Conservation (phyloP, 1,140 invertebrate genomes). For the Bombus waltoni region DNA sequence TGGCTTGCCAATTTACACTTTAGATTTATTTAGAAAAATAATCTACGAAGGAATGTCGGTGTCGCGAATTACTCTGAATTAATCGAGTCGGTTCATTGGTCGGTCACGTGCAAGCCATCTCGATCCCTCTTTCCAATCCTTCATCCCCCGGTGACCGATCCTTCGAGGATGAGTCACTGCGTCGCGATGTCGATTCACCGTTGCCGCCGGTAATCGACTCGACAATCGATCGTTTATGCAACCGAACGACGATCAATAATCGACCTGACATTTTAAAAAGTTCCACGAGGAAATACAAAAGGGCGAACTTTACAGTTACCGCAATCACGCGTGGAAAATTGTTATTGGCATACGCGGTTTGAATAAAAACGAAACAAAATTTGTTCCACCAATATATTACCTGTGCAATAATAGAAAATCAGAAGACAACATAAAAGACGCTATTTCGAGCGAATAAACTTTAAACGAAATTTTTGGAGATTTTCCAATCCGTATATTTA, state of each 20-base stretch:
- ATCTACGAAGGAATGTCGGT: not conserved
- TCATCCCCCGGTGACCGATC: not conserved
- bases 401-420: not conserved
- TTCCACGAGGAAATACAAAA: not conserved
- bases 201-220: not conserved
- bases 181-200: slow-evolving; percentile 21
- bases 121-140: slow-evolving; percentile 21
- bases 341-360: not conserved
- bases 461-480: too few species aligned
- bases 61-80: not conserved
- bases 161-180: slow-evolving; percentile 48
- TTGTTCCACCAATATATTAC: not conserved
- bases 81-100: slow-evolving; percentile 31
- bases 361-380: too few species aligned
- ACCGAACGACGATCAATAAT: slow-evolving; percentile 13
- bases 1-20: accelerated
- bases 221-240: not conserved
- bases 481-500: not conserved
- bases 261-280: not conserved
- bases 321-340: not conserved
- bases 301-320: not conserved
- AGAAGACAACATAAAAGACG: too few species aligned
- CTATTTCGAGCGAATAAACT: too few species aligned
- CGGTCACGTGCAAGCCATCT: slow-evolving; percentile 10
- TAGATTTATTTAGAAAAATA: too few species aligned